These are phyloP conservation scores for Oryzias curvinotus DNA, from an alignment of 2,113 vertebrate genomes.

Conservation along the genomic window DNA sequence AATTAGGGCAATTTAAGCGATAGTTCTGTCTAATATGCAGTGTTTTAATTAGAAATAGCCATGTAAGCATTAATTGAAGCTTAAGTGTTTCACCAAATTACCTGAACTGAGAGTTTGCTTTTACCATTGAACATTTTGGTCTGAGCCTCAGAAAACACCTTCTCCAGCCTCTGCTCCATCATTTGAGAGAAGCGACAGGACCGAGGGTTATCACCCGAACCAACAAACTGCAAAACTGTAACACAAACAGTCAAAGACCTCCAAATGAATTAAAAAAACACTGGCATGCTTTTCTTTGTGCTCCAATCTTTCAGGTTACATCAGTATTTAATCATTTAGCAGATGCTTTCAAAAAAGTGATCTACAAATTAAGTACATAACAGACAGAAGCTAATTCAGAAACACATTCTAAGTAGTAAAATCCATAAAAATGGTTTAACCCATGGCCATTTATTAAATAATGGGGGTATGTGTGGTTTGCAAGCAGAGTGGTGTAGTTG, in stretches of 20 bases:
- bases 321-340: no score
- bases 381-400: no score
- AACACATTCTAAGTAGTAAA: no score
- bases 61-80: no score
- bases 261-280: background rate
- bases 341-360: no score
- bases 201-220: slow-evolving; percentile 85
- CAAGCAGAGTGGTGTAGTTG: no score
- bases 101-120: slow-evolving; percentile 89
- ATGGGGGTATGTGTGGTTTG: no score
- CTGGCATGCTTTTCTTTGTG: background rate
- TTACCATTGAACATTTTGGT: slow-evolving; percentile 82
- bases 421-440: no score
- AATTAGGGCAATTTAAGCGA: background rate
- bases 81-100: slow-evolving; percentile 54
- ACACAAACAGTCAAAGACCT: slow-evolving; percentile 8
- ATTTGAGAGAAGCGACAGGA: slow-evolving; percentile 92
- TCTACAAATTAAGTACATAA: no score
- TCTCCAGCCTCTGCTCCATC: slow-evolving; percentile 92
- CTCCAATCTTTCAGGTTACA: background rate
- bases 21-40: no score
- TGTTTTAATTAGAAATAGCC: no score
- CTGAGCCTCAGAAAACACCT: slow-evolving; percentile 91
- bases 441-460: no score
- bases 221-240: slow-evolving; percentile 94